Conservation (phyloP, 2,797 vertebrate species). For the Danio choprae region DNA sequence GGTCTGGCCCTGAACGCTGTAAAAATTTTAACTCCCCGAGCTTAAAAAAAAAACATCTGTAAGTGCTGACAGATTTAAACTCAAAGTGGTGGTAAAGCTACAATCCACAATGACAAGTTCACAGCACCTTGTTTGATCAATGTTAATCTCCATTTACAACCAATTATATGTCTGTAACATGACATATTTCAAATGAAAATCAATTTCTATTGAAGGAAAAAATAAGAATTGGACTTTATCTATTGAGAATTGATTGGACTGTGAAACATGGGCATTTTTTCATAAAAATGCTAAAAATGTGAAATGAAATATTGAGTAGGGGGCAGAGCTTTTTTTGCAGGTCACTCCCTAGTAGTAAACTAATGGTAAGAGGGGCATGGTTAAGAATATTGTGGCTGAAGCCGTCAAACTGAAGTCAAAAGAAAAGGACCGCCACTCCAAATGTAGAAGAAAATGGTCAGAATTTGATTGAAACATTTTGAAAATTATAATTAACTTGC, state of each 20-base stretch:
- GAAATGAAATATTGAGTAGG: no score
- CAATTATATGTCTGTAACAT: not conserved
- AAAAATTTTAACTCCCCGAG: not conserved
- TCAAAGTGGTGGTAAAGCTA: not conserved
- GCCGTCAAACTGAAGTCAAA: no score
- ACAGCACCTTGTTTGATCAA: not conserved
- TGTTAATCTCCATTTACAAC: not conserved
- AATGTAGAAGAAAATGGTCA: no score
- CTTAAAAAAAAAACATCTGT: not conserved
- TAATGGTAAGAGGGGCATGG: no score
- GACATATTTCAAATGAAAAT: not conserved
- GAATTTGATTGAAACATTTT: no score
- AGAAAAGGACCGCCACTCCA: no score
- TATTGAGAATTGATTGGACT: not conserved
- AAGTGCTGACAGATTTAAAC: conserved; percentile 1
- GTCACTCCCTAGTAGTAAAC: no score
- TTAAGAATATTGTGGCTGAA: no score
- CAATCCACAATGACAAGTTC: not conserved
- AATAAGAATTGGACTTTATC: not conserved
- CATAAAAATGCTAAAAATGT: no score
- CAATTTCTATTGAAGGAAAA: not conserved
- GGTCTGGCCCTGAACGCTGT: not conserved
- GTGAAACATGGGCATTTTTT: not conserved
- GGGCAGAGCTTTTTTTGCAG: no score
- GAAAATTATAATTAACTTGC: no score